These are phyloP conservation scores for Eulithis testata DNA, from an alignment of 2,888 invertebrate species.

Conservation along the genomic window DNA sequence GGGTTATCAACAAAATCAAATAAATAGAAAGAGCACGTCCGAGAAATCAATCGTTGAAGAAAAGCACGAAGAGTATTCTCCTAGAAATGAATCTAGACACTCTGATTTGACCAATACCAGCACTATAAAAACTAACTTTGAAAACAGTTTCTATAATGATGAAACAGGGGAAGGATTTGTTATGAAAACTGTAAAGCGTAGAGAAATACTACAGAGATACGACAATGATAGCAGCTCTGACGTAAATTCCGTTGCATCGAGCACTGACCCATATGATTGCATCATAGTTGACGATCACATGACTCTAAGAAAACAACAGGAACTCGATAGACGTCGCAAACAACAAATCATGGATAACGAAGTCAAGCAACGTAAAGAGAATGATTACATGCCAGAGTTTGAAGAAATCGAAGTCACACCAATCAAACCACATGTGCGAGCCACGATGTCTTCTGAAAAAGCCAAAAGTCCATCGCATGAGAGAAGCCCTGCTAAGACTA, in stretches of 20 bases:
- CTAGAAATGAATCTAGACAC: slow-evolving; percentile 77
- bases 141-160: slow-evolving; percentile 88
- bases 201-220: slow-evolving; percentile 89
- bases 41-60: slow-evolving; percentile 77
- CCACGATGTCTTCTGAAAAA: slow-evolving; percentile 74
- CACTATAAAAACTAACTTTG: slow-evolving; percentile 83
- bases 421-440: slow-evolving; percentile 77
- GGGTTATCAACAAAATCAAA: slow-evolving; percentile 64
- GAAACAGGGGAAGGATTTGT: slow-evolving; percentile 87
- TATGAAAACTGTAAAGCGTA: slow-evolving; percentile 89
- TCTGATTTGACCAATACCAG: slow-evolving; percentile 79
- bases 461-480: slow-evolving; percentile 72
- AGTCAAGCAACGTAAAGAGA: slow-evolving; percentile 74
- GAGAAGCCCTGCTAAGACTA: slow-evolving; percentile 71
- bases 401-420: slow-evolving; percentile 81
- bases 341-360: slow-evolving; percentile 69
- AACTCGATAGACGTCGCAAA: slow-evolving; percentile 76
- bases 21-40: slow-evolving; percentile 75
- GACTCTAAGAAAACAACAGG: slow-evolving; percentile 82
- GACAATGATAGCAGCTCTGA: slow-evolving; percentile 87
- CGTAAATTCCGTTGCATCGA: slow-evolving; percentile 86
- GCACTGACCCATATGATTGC: slow-evolving; percentile 91
- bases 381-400: slow-evolving; percentile 78
- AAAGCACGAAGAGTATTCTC: slow-evolving; percentile 71
- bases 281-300: slow-evolving; percentile 93